A percentile compares a stretch with the other conserved stretches of the same genome.
Evolutionary conservation across 2,113 vertebrate genomes (phyloP).

Genomic region (Podocnemis expansa): DNA sequence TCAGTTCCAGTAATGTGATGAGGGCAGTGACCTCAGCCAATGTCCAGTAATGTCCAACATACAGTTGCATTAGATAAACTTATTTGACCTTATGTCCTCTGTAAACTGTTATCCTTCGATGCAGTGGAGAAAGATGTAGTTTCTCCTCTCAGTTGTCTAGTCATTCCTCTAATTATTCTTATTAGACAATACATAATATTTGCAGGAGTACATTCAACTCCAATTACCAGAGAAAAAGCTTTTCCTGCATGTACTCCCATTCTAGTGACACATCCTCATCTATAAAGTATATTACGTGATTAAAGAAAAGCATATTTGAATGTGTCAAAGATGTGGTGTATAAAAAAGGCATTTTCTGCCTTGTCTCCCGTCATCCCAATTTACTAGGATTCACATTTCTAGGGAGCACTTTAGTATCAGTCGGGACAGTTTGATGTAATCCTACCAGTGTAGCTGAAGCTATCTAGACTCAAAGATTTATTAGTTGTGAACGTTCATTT

Average conservation of each 20-base stretch:
- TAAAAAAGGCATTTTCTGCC: not conserved
- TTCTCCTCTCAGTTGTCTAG: not conserved
- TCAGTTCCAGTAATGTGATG: conserved; percentile 44
- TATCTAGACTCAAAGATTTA: conserved; percentile 78
- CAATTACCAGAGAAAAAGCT: not conserved
- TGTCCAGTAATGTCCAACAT: conserved; percentile 23
- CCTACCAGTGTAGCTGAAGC: conserved; percentile 61
- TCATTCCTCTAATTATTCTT: not conserved
- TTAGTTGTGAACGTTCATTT: conserved; percentile 81
- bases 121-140: conserved; percentile 49
- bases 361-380: not conserved
- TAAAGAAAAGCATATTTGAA: not conserved
- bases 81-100: conserved; percentile 67
- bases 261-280: not conserved
- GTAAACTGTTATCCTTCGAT: conserved; percentile 56
- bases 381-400: conserved; percentile 48
- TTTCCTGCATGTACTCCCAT: not conserved
- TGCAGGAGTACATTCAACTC: conserved; percentile 8
- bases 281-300: not conserved
- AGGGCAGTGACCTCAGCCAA: conserved; percentile 25
- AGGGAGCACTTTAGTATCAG: conserved; percentile 50
- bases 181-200: not conserved
- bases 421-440: conserved; percentile 69
- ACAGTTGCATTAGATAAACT: conserved; percentile 66
- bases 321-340: not conserved